These are phyloP conservation scores for Allobates femoralis DNA, from an alignment of 2,797 vertebrate genomes.

Conservation along the genomic window DNA sequence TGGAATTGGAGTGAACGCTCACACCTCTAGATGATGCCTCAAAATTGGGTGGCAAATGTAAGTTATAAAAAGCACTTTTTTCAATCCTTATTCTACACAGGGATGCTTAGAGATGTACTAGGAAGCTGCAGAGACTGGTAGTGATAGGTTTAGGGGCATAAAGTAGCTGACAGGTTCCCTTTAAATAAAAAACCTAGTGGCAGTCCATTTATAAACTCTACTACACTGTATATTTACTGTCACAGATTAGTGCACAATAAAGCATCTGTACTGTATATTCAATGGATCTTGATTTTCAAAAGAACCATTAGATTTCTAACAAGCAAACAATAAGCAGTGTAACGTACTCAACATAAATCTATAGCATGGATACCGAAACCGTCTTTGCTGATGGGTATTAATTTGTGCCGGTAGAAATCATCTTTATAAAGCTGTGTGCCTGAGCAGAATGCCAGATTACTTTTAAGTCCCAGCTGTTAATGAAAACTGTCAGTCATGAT, in stretches of 20 bases:
- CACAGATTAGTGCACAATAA: background rate
- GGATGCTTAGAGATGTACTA: too few species aligned
- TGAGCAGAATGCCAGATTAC: conserved; percentile 56
- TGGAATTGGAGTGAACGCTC: too few species aligned
- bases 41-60: too few species aligned
- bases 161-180: too few species aligned
- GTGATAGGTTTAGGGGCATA: too few species aligned
- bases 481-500: conserved; percentile 60
- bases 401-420: conserved; percentile 56
- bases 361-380: background rate
- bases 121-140: background rate
- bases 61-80: too few species aligned
- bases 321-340: conserved; percentile 4
- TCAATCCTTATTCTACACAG: too few species aligned
- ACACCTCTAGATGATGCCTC: too few species aligned
- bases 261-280: background rate
- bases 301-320: background rate
- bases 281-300: background rate
- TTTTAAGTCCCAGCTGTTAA: conserved; percentile 57
- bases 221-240: background rate
- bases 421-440: conserved; percentile 46
- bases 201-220: background rate
- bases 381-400: conserved; percentile 37
- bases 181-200: background rate
- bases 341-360: conserved; percentile 20